These are phyloP conservation scores for Nymphalis urticae DNA, from an alignment of 2,888 invertebrate genomes.

Conservation along the genomic window DNA sequence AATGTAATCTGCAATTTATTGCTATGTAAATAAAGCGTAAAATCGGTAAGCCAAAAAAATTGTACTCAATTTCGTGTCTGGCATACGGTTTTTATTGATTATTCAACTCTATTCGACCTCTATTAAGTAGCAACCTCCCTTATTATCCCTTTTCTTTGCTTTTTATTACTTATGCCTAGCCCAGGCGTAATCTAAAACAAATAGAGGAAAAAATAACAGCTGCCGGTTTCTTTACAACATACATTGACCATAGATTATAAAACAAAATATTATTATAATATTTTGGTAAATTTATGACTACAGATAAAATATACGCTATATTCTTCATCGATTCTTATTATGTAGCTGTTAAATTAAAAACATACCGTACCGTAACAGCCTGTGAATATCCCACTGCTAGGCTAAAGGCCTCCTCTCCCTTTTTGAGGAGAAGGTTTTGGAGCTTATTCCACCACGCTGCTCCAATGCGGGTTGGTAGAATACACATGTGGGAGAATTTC, in stretches of 20 bases:
- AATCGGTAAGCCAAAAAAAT: constrained; percentile 20
- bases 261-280: too few species aligned
- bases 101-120: constrained; percentile 18
- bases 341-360: too few species aligned
- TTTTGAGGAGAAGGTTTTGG: too few species aligned
- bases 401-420: too few species aligned
- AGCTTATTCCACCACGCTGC: too few species aligned
- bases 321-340: too few species aligned
- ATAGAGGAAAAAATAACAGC: background rate
- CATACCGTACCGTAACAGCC: too few species aligned
- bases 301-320: too few species aligned
- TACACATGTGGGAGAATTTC: too few species aligned
- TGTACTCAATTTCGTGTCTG: constrained; percentile 13
- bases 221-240: background rate
- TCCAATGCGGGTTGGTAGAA: too few species aligned
- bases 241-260: background rate
- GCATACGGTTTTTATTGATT: constrained; percentile 19
- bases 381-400: too few species aligned
- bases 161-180: constrained; percentile 18
- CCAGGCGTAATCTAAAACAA: constrained; percentile 12
- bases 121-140: constrained; percentile 10
- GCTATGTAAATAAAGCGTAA: constrained; percentile 19
- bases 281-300: too few species aligned
- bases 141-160: constrained; percentile 26
- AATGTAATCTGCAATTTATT: constrained; percentile 27